Base-by-base conservation (phyloP, 1,140 invertebrate genomes). In the Platorchestia sp. region DNA sequence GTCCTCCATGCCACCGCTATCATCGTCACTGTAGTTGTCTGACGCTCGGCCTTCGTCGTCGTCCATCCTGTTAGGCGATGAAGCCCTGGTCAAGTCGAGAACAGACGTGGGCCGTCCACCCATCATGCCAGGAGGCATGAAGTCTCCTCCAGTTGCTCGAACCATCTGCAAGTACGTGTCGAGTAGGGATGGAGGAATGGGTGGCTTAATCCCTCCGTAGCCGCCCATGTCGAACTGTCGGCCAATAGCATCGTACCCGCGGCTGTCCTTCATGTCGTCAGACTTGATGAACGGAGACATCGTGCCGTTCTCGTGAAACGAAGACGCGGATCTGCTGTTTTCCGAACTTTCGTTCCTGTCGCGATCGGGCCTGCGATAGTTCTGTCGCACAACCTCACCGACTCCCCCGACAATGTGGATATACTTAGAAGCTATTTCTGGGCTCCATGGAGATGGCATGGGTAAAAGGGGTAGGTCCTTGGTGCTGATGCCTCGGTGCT, bases 401-500 rank as follows among this genome's bases (percentile, higher is more conserved):
- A 96, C 96, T 36, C 96, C 96, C 44, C 96, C 96, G 19, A 96
- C 96, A 43, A 96, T 95, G 36, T 96, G 95, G 75, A 96, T 96
- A 90, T 96, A 96, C 86, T 96, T 96, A 86, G 97, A 98, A 42
- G 99, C 98, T 42, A 99, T 97, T 96, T 99, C 98, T 0, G 99
- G 98, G 97, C 99, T 98, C 97, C 99, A 99, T 5, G 98, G 98
- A 95, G 98, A 98, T 19, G 98, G 99, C 98, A 99, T 99, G 53
- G 98, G 98, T 96, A 99, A 97, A 27, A 99, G 98, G 6, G 99
- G 99, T 95, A 99, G 97, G 97, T 99, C 98, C 97, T 99, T 99
- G 89, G 99, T 99, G 96, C 98, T 99, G 97, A 99, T 99, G 90
- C 99, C 99, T 45, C 99, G 98, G 97, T 99, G 98, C 97, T 99